Conservation (phyloP, 1,140 invertebrate species). For the Riptortus pedestris region DNA sequence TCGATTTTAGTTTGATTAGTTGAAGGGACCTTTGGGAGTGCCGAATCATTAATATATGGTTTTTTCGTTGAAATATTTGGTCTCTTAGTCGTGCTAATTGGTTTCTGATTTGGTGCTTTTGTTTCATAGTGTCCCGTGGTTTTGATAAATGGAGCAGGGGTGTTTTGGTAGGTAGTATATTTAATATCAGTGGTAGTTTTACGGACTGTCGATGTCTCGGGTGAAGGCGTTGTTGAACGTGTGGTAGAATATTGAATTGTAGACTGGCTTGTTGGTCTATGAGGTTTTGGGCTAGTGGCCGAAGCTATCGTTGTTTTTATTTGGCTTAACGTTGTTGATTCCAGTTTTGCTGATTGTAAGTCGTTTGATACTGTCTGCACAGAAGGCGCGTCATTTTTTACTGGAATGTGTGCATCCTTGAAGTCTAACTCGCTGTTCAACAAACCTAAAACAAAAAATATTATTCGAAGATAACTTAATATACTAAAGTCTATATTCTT, state of each 20-base stretch:
- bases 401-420: background rate
- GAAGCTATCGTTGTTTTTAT: background rate
- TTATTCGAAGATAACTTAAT: background rate
- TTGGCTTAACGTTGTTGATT: background rate
- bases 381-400: background rate
- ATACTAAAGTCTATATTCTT: too few relatives aligned
- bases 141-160: background rate
- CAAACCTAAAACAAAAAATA: slow-evolving; percentile 13
- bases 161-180: background rate
- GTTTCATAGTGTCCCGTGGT: background rate
- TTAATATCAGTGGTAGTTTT: background rate
- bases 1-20: background rate
- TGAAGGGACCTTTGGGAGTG: background rate
- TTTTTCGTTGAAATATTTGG: background rate
- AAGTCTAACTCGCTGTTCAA: slow-evolving; percentile 14
- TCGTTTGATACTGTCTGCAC: background rate
- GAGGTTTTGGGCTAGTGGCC: background rate
- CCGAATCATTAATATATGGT: background rate
- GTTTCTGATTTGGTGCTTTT: slow-evolving; percentile 3
- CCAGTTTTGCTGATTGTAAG: background rate
- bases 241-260: background rate
- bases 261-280: background rate
- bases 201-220: background rate
- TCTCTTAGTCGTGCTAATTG: slow-evolving; percentile 10
- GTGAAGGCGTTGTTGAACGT: background rate